Evolutionary conservation across 2,888 invertebrate species (phyloP), one percentile per base, ranked within the genome.

Genomic region (Crossocerus cetratus): DNA sequence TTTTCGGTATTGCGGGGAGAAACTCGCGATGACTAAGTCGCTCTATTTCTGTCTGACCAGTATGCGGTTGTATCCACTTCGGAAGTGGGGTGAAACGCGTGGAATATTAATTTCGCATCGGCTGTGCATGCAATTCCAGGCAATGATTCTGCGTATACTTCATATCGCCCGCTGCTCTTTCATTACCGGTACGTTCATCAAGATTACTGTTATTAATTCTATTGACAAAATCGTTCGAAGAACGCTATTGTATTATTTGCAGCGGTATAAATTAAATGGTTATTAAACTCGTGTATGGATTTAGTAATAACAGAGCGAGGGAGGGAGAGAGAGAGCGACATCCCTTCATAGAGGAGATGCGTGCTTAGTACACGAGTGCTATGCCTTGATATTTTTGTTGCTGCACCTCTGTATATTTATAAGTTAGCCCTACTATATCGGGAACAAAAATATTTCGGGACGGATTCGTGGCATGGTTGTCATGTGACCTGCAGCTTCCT

Each of bases 401-500:
- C 84, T 71, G 69, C 74, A 75, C 72, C 80, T 74, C 75, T 77
- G 79, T 78, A 82, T 86, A 85, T 87, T 87, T 87, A 87, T 86
- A 86, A 79, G 72, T 71, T 61, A 66, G 70, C 75, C 77, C 67
- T 76, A 73, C 84, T 87, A 87, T 86, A 86, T 83, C 66, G 78
- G 82, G 86, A 85, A 86, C 83, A 72, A 86, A 74, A 86, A 84
- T 84, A 86, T 87, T 86, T 86, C 82, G 80, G 82, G 80, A 77
- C 78, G 72, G 68, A 66, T 65, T 56, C 32, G 18, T n/a, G 49
- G 54, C 66, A 55, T 59, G 11, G 68, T 55, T 55, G 45, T 65
- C 58, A 69, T 69, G 67, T 61, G 22, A 8, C 16, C 8, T 43
- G 16, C 59, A 16, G 32, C 8, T 32, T 70, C 42, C 65, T 75